Percentiles rank a stretch among this genome's conserved stretches.
Evolutionary conservation across 2,113 vertebrate species (phyloP).

Genomic region (Protobothrops flavoviridis): DNA sequence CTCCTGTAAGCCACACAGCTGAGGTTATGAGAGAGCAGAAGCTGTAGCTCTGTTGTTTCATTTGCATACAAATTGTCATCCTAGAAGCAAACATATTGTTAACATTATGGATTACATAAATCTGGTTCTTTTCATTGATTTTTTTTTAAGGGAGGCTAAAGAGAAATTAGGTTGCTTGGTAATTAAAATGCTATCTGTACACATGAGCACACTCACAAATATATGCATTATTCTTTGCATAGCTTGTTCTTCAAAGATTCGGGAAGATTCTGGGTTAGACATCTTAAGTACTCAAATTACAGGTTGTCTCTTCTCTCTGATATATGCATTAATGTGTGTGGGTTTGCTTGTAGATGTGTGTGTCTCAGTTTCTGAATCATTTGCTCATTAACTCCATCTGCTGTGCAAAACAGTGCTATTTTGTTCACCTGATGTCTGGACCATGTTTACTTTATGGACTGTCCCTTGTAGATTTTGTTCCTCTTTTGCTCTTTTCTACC

Average conservation of each 20-base stretch:
- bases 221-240: not conserved
- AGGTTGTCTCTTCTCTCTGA: not conserved
- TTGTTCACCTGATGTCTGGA: not conserved
- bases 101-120: conserved; percentile 44
- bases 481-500: not conserved
- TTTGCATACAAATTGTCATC: conserved; percentile 55
- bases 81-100: conserved; percentile 52
- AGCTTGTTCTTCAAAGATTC: not conserved
- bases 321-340: not conserved
- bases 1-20: conserved; percentile 34
- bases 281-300: no score
- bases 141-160: not conserved
- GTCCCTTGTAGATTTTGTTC: not conserved
- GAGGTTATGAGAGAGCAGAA: conserved; percentile 39
- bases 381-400: not conserved
- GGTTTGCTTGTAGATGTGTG: not conserved
- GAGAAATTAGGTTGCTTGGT: not conserved
- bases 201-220: not conserved
- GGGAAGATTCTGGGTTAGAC: not conserved
- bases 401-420: not conserved
- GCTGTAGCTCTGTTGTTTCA: conserved; percentile 37
- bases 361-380: not conserved
- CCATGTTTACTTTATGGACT: not conserved
- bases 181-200: not conserved
- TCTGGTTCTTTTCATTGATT: conserved; percentile 26